Evolutionary conservation across 2,888 invertebrate genomes (phyloP).

Genomic region (Helobdella robusta): DNA sequence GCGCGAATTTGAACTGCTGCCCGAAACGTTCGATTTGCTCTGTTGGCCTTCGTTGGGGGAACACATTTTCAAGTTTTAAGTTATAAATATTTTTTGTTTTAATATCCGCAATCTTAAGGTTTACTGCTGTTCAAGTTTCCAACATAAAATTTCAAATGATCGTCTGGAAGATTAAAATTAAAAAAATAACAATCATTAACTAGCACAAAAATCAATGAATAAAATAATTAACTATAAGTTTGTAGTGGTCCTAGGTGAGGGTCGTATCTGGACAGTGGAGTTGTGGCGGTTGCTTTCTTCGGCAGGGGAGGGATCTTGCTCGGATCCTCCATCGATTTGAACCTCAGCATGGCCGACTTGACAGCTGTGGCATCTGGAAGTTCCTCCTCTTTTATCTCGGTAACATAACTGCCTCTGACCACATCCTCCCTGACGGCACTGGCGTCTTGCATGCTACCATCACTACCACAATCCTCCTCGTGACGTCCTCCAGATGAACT

Average conservation of each 20-base stretch:
- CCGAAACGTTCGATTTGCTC: no score
- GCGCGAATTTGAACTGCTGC: no score
- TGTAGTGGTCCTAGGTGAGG: conserved; percentile 6
- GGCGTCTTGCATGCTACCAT: not conserved
- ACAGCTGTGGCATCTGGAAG: conserved; percentile 20
- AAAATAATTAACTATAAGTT: not conserved
- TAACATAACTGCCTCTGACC: conserved; percentile 20
- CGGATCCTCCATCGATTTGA: conserved; percentile 35
- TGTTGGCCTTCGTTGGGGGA: no score
- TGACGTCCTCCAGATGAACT: not conserved
- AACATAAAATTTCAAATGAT: no score
- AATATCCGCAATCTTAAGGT: no score
- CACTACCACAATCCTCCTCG: not conserved
- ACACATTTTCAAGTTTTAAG: no score
- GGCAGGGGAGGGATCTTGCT: conserved; percentile 30
- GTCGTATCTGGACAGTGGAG: not conserved
- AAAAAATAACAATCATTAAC: no score
- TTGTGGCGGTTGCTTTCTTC: not conserved
- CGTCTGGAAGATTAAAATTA: no score
- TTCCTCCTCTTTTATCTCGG: conserved; percentile 20
- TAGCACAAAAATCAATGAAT: no score
- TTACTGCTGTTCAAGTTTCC: no score
- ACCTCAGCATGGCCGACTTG: conserved; percentile 25
- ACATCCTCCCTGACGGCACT: not conserved
- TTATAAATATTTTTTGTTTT: no score